phyloP scores from a whole-genome alignment of 2,797 vertebrate species.

The Artibeus lituratus region DNA sequence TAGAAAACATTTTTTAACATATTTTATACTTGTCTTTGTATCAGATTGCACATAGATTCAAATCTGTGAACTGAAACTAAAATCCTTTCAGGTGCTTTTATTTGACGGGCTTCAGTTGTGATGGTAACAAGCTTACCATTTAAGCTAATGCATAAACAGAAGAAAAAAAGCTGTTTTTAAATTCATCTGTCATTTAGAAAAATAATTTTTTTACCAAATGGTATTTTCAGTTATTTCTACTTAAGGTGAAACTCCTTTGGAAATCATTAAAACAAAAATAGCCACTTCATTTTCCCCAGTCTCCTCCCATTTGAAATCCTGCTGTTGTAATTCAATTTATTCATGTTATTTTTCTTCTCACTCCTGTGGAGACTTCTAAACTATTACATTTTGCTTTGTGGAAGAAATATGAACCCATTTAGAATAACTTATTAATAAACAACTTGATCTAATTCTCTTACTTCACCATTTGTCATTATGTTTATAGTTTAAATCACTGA shows the following conservation, averaged over 20 bases:
- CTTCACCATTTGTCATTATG: slow-evolving; percentile 33
- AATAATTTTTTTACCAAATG: background rate
- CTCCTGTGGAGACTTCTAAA: background rate
- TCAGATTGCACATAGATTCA: slow-evolving; percentile 27
- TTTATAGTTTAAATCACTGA: slow-evolving; percentile 42
- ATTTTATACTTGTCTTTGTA: background rate
- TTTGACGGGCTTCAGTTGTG: background rate
- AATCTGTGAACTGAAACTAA: background rate
- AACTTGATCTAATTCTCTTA: background rate
- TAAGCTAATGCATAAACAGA: slow-evolving; percentile 34
- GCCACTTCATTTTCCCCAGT: background rate
- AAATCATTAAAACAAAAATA: slow-evolving; percentile 39
- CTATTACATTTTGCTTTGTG: background rate
- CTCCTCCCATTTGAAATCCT: background rate
- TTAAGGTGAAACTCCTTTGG: background rate
- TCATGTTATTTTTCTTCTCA: slow-evolving; percentile 14
- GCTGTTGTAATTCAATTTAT: slow-evolving; percentile 23
- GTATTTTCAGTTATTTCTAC: background rate
- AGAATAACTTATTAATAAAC: slow-evolving; percentile 41
- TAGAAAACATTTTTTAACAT: background rate
- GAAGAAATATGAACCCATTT: background rate
- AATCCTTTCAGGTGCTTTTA: background rate
- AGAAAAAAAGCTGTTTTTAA: background rate
- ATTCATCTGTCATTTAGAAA: background rate
- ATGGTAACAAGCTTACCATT: slow-evolving; percentile 35